phyloP scores from a whole-genome alignment of 2,113 vertebrate species.

The Xiphophorus couchianus region DNA sequence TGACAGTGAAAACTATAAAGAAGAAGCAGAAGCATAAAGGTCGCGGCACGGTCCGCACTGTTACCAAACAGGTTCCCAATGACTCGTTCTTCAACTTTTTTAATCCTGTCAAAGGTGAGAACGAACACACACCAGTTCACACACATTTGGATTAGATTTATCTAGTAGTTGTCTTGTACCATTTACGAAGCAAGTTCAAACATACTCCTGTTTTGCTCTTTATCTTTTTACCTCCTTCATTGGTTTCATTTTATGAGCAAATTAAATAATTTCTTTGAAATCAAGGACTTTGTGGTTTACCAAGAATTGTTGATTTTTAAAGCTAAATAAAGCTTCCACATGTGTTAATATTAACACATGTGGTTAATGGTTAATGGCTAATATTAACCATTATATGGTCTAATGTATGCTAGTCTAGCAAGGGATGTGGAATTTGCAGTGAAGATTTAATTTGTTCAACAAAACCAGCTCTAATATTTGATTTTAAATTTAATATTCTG shows the following conservation, averaged over 20 bases:
- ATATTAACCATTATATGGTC: too few relatives aligned
- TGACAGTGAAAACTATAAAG: slow-evolving; percentile 95
- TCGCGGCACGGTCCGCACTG: slow-evolving; percentile 92
- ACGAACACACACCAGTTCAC: not conserved
- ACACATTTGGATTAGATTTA: not conserved
- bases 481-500: too few relatives aligned
- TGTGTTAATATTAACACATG: too few relatives aligned
- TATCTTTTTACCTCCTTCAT: not conserved
- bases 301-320: not conserved
- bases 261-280: not conserved
- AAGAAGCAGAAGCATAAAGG: slow-evolving; percentile 99
- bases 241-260: not conserved
- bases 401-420: too few relatives aligned
- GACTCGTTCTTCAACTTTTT: slow-evolving; percentile 99
- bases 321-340: not conserved
- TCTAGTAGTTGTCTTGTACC: not conserved
- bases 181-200: not conserved
- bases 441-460: not conserved
- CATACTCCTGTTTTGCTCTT: not conserved
- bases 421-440: not conserved
- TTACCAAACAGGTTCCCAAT: slow-evolving; percentile 94
- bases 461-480: too few relatives aligned
- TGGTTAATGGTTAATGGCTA: too few relatives aligned
- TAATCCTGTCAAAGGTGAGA: slow-evolving; percentile 90
- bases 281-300: not conserved